Base-by-base conservation (phyloP, 2,888 invertebrate genomes). In the Tenthredo distinguenda region DNA sequence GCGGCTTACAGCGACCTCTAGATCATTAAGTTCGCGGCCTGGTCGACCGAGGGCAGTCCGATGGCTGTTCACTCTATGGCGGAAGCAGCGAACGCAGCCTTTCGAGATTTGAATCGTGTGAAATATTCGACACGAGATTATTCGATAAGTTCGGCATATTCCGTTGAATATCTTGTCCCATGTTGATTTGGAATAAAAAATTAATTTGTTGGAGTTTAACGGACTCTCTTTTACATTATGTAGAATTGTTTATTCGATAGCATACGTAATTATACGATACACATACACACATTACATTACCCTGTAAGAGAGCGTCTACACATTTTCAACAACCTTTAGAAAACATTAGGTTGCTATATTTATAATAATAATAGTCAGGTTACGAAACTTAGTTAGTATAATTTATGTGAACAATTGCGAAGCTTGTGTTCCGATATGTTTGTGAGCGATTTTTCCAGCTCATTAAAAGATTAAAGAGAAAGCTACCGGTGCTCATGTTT, bases 21-120 rank as follows among this genome's bases (percentile, higher is more conserved):
- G 37, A 31, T 55, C 26, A 12, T 21, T 26, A 62, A 40, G 58
- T 62, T 68, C 26, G 9, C 31, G 9, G 10, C 37, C 37, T 34
- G 5, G n/a, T 62, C 62, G 5, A 37, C 81, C 18, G 81, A 81
- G 62, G 62, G 62, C 62, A 12, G n/a, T 47, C 2, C 5, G 15
- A 37, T n/a, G n/a, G 34, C 26, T 62, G 58, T 62, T 81, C 37
- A 62, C 81, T 81, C 81, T 40, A n/a, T 58, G 81, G 77, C 77
- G 77, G 50, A 18, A 34, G 12, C 55, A 26, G 50, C 77, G 34
- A 77, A 77, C 77, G 77, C 74, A 77, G 77, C 77, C 77, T 26
- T 77, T 6, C 7, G n/a, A 4, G 4, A 34, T 77, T 77, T 31
- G 55, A 77, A 77, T 26, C 31, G 1, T 15, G 10, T 43, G 15